These are phyloP conservation scores for Acromyrmex echinatior DNA, from an alignment of 1,140 invertebrate genomes.

Conservation along the genomic window DNA sequence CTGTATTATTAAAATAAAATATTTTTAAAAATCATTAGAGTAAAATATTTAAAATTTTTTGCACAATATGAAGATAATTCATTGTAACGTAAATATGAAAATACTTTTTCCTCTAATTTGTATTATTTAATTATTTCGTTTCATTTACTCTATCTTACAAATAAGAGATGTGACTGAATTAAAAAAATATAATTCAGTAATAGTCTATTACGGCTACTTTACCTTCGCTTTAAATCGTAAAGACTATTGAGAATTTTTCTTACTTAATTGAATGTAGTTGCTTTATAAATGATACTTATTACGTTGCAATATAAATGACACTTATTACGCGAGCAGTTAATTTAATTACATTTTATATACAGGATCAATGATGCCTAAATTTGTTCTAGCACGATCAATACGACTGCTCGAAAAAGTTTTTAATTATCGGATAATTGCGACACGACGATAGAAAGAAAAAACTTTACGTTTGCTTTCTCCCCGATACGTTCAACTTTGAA, in stretches of 20 bases:
- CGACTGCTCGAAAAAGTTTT: conserved; percentile 51
- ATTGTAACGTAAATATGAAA: not conserved
- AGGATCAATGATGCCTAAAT: conserved; percentile 41
- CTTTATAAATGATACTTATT: conserved; percentile 47
- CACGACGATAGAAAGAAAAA: conserved; percentile 22
- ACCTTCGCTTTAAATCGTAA: not conserved
- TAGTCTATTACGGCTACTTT: too few relatives aligned
- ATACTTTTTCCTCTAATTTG: not conserved
- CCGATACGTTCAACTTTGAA: conserved; percentile 36
- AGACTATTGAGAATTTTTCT: conserved; percentile 10
- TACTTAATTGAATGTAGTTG: not conserved
- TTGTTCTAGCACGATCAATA: conserved; percentile 27
- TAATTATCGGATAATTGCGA: conserved; percentile 67
- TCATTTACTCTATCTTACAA: not conserved
- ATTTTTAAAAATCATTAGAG: not conserved
- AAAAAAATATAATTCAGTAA: conserved; percentile 2
- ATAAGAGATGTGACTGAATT: not conserved
- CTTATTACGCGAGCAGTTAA: conserved; percentile 37
- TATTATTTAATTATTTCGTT: not conserved
- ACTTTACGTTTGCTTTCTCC: conserved; percentile 16
- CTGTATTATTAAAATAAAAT: conserved; percentile 49
- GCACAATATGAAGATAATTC: not conserved
- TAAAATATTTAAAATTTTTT: not conserved
- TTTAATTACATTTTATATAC: conserved; percentile 38
- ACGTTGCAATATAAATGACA: conserved; percentile 37